A percentile compares a stretch with the other conserved stretches of the same genome.
phyloP scores from a whole-genome alignment of 2,797 vertebrate genomes.

The Moxostoma hubbsi region DNA sequence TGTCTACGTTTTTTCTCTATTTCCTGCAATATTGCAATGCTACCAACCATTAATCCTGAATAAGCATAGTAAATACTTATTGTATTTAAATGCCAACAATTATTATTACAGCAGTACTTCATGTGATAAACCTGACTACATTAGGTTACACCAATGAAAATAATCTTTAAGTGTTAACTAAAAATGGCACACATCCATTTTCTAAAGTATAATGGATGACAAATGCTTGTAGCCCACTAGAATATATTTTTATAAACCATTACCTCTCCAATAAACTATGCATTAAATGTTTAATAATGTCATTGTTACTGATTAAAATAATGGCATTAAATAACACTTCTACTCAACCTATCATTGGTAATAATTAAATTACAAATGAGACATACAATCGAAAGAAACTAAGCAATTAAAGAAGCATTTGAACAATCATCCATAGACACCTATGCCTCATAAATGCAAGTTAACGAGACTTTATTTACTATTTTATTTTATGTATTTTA shows the following conservation, averaged over 20 bases:
- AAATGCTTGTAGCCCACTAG: not conserved
- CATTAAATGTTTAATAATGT: slow-evolving; percentile 27
- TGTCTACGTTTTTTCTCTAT: not conserved
- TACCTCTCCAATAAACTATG: slow-evolving; percentile 36
- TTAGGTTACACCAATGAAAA: too few relatives aligned
- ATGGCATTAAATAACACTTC: not conserved
- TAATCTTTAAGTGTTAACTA: too few relatives aligned
- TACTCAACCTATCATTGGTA: slow-evolving; percentile 8
- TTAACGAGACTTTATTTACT: slow-evolving; percentile 6
- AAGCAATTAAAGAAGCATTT: slow-evolving; percentile 22
- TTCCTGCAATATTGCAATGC: not conserved
- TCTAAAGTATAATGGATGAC: not conserved
- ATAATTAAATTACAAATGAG: slow-evolving; percentile 31
- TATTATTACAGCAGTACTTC: not conserved
- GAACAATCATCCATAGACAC: slow-evolving; percentile 45
- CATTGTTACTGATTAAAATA: slow-evolving; percentile 35
- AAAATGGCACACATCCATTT: too few relatives aligned
- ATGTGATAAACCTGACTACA: too few relatives aligned
- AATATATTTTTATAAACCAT: slow-evolving; percentile 39
- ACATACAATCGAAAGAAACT: slow-evolving; percentile 25
- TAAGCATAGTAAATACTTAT: not conserved
- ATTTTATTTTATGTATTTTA: not conserved
- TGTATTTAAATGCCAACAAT: not conserved
- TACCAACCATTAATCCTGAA: not conserved
- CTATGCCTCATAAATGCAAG: slow-evolving; percentile 20